A percentile compares a stretch with the other conserved stretches of the same genome.
Conservation (phyloP, 2,888 invertebrate genomes). For the Sminthurinus aureus region DNA sequence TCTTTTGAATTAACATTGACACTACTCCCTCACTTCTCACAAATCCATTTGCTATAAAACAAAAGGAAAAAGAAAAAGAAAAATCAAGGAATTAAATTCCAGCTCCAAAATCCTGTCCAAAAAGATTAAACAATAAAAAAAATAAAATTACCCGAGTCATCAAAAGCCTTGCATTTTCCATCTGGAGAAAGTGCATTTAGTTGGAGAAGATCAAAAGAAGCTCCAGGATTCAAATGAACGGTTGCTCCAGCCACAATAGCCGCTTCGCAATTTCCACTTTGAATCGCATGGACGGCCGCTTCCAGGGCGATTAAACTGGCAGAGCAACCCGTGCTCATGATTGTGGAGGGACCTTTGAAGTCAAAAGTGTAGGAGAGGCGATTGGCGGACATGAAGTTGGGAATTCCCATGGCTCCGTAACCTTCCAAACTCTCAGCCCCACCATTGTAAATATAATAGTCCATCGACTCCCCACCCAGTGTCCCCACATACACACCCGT, state of each 20-base stretch:
- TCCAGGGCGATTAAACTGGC: conserved; percentile 69
- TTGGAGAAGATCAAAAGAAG: conserved; percentile 71
- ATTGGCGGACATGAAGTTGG: conserved; percentile 69
- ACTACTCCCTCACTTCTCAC: conserved; percentile 89
- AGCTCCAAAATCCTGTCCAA: not conserved
- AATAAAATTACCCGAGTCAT: conserved; percentile 67
- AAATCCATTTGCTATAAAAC: conserved; percentile 76
- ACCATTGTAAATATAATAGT: conserved; percentile 22
- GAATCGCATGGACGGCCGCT: conserved; percentile 63
- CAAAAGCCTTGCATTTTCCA: conserved; percentile 72
- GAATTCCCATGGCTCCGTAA: conserved; percentile 68
- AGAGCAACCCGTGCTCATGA: conserved; percentile 73
- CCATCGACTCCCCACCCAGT: conserved; percentile 33
- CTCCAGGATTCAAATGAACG: conserved; percentile 69
- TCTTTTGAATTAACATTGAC: conserved; percentile 80
- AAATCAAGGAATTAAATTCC: no score
- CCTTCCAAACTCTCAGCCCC: conserved; percentile 62
- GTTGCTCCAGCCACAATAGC: conserved; percentile 70
- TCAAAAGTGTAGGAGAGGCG: conserved; percentile 69
- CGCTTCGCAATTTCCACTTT: conserved; percentile 65
- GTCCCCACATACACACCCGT: conserved; percentile 70
- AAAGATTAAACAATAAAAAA: not conserved
- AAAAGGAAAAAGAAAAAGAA: no score
- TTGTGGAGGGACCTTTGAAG: conserved; percentile 69
- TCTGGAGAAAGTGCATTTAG: conserved; percentile 69